phyloP scores from a whole-genome alignment of 2,113 vertebrate species.

The Mormoops blainvillei region DNA sequence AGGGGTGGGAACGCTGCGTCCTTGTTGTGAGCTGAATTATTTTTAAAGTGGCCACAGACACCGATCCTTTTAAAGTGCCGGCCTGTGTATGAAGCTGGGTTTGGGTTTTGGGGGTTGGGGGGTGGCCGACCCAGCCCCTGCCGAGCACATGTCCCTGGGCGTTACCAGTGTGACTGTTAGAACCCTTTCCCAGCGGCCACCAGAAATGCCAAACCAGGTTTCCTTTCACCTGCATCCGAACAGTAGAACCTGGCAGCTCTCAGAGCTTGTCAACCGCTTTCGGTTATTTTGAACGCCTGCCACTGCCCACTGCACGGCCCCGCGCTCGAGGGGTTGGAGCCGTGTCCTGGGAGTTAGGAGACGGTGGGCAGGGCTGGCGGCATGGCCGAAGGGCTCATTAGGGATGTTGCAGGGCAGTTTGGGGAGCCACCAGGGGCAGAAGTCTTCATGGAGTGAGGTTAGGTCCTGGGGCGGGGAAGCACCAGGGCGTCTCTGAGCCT shows the following conservation, averaged over 20 bases:
- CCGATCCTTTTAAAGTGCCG: constrained; percentile 55
- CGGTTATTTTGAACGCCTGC: fast-evolving
- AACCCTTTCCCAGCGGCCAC: neutral
- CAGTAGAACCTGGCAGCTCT: neutral
- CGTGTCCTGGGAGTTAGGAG: neutral
- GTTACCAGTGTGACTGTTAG: neutral
- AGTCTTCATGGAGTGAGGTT: neutral
- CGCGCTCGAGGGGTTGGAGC: neutral
- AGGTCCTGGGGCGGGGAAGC: neutral
- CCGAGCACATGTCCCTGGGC: neutral
- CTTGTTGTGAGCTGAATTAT: constrained; percentile 69
- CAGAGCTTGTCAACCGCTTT: neutral
- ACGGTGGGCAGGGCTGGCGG: fast-evolving
- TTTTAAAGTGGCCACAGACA: constrained; percentile 73
- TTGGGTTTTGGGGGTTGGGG: neutral
- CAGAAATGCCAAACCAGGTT: neutral
- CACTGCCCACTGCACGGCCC: fast-evolving
- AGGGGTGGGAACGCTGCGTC: constrained; percentile 70
- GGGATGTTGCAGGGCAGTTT: fast-evolving
- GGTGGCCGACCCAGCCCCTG: neutral
- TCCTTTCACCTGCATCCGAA: neutral
- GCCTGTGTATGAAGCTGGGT: constrained; percentile 35
- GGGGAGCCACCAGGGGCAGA: neutral
- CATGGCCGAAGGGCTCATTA: neutral
- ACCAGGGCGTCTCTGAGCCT: neutral